phyloP scores from a whole-genome alignment of 2,113 vertebrate species.

The Leiothrix lutea region DNA sequence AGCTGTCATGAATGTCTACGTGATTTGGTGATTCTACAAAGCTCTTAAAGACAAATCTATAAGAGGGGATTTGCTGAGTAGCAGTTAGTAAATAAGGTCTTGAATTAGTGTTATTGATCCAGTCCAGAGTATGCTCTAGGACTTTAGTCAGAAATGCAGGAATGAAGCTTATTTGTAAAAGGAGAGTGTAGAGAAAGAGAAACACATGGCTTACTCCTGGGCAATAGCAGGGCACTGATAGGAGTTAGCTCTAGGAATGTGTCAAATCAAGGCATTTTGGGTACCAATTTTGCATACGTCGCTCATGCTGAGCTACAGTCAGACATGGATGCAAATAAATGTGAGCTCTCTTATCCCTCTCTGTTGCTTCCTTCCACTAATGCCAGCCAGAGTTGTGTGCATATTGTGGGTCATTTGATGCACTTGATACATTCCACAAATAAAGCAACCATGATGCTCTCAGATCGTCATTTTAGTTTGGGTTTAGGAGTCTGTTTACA shows the following conservation, averaged over 20 bases:
- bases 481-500: not conserved
- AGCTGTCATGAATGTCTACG: not conserved
- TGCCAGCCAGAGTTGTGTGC: not conserved
- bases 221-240: not conserved
- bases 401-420: not conserved
- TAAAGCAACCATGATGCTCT: not conserved
- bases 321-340: not conserved
- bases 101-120: constrained; percentile 17
- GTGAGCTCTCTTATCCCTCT: not conserved
- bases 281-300: not conserved
- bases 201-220: not conserved
- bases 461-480: not conserved
- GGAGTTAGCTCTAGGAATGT: not conserved
- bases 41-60: constrained; percentile 5
- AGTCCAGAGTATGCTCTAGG: not conserved
- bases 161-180: not conserved
- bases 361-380: not conserved
- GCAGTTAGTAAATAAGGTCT: not conserved
- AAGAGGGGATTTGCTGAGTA: not conserved
- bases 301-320: not conserved
- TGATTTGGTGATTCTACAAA: not conserved
- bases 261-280: not conserved
- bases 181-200: not conserved
- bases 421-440: not conserved
- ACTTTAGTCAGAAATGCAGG: not conserved